Evolutionary conservation across 2,888 invertebrate species (phyloP), one percentile per base, ranked within the genome.

Genomic region (Drosophila robusta): DNA sequence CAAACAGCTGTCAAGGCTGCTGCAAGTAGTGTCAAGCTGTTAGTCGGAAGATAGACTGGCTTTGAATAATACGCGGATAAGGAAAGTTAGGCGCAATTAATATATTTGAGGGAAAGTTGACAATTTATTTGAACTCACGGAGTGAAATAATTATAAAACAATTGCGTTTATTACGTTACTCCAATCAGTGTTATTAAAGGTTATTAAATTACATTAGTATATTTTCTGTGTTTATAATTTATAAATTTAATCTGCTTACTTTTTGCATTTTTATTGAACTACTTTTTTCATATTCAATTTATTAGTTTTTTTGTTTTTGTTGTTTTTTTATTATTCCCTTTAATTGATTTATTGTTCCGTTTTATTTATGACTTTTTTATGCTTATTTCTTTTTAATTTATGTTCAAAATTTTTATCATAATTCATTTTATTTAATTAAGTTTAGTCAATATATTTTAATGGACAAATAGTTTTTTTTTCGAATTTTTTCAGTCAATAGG

Each of bases 1-100:
- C 44, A 36, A 62, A 75, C 54, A 58, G 42, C 57, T 62, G 54
- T 38, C 72, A 66, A 70, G 54, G 58, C 56, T 54, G 32, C 24
- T 36, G 1, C 22, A 39, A 16, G 14, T 12, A 14, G n/a, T n/a
- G n/a, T 7, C 39, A 38, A 46, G 51, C 34, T 39, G 52, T 41
- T 5, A 12, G 22, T 11, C 36, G 14, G 32, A 29, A 44, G 54
- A 41, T 46, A 16, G 14, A 51, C 32, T 22, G 45, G 41, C 22
- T 29, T 45, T 8, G 9, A 29, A 29, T 29, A 47, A 50, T 36
- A 26, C 29, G 41, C 34, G 8, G 34, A 11, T 34, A 34, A n/a
- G 12, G 22, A 65, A 52, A 71, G 55, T 49, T 47, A 22, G 56
- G 39, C 8, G 26, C 61, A 61, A 49, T 45, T 45, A 18, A 66